Evolutionary conservation across 2,113 vertebrate genomes (phyloP).

Genomic region (Gobiocypris rarus): DNA sequence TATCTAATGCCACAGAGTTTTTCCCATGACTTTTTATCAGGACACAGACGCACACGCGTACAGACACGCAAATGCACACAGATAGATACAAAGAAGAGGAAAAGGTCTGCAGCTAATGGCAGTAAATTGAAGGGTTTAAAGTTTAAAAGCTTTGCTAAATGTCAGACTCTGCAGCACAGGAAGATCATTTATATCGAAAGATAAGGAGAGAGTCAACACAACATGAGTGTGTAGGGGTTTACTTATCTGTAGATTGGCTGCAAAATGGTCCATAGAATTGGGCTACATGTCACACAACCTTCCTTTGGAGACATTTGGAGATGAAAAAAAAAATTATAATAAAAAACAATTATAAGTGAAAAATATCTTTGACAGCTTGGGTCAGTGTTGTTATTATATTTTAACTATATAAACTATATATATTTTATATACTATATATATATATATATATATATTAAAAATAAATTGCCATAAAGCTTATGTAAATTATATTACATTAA

Average conservation of each 20-base stretch:
- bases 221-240: conserved; percentile 13
- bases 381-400: neutral
- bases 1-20: neutral
- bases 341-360: neutral
- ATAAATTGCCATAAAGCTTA: too few species aligned
- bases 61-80: conserved; percentile 2
- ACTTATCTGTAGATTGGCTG: neutral
- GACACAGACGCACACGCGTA: neutral
- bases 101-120: conserved; percentile 24
- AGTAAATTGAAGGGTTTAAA: conserved; percentile 34
- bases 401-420: too few species aligned
- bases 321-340: neutral
- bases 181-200: conserved; percentile 38
- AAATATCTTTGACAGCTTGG: neutral
- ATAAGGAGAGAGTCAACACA: conserved; percentile 14
- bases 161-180: conserved; percentile 44
- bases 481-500: too few species aligned
- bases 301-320: neutral
- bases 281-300: neutral
- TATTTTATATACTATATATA: too few species aligned
- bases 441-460: too few species aligned
- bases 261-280: neutral
- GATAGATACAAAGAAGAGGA: conserved; percentile 10
- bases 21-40: conserved; percentile 12
- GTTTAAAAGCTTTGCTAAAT: conserved; percentile 53